Conservation (phyloP, 2,113 vertebrate species). For the Toxotes chatareus region DNA sequence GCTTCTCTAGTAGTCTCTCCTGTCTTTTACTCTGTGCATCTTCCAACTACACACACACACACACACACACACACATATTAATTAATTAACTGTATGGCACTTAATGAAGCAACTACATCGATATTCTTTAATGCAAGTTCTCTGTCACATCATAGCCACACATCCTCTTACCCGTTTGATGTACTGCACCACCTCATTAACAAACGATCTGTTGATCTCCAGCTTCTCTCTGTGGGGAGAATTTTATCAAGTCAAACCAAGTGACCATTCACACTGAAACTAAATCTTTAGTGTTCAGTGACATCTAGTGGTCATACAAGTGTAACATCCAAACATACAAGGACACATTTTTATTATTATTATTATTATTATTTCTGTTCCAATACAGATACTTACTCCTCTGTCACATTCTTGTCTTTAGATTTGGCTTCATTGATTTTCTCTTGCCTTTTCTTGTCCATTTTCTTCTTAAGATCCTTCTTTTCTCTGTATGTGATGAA, state of each 20-base stretch:
- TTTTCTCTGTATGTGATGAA: slow-evolving; percentile 87
- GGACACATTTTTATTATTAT: background rate
- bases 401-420: slow-evolving; percentile 95
- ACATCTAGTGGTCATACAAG: slow-evolving; percentile 62
- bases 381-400: slow-evolving; percentile 89
- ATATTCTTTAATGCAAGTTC: background rate
- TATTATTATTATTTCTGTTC: background rate
- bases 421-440: slow-evolving; percentile 96
- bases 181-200: slow-evolving; percentile 97
- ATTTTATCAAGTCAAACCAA: slow-evolving; percentile 7
- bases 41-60: slow-evolving; percentile 87
- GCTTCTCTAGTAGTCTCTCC: slow-evolving; percentile 93
- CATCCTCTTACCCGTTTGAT: slow-evolving; percentile 91
- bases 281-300: slow-evolving; percentile 25
- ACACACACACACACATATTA: slow-evolving; percentile 24
- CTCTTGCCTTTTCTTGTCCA: slow-evolving; percentile 98
- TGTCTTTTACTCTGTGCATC: slow-evolving; percentile 96
- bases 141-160: background rate
- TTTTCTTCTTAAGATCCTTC: slow-evolving; percentile 97
- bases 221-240: slow-evolving; percentile 90
- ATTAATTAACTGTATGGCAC: background rate
- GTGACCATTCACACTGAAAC: background rate
- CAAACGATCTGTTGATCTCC: slow-evolving; percentile 96
- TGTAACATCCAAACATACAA: background rate
- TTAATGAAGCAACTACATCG: background rate